phyloP scores from a whole-genome alignment of 2,113 vertebrate species.

The Toxotes chatareus region DNA sequence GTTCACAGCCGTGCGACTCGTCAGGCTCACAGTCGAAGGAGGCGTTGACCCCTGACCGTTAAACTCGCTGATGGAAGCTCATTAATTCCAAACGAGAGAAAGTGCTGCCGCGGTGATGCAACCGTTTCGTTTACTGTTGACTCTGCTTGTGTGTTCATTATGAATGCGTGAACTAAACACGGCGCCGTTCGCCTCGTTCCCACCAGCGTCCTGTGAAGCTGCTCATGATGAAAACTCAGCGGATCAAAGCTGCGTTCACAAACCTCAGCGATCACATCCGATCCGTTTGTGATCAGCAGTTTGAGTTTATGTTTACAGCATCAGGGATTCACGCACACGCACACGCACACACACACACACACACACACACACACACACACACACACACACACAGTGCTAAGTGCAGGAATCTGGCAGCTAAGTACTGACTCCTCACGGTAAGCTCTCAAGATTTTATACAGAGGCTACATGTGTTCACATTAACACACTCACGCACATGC shows the following conservation, averaged over 20 bases:
- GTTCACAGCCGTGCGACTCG: background rate
- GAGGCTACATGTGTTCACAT: conserved; percentile 44
- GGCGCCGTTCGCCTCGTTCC: conserved; percentile 5
- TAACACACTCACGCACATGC: conserved; percentile 28
- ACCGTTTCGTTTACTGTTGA: conserved; percentile 50
- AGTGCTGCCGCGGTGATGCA: conserved; percentile 52
- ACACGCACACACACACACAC: background rate
- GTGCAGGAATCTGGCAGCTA: conserved; percentile 12
- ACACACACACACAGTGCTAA: background rate
- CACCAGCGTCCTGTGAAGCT: background rate
- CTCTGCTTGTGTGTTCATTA: conserved; percentile 35
- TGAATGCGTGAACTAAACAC: conserved; percentile 6
- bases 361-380: conserved; percentile 14
- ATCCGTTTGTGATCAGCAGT: conserved; percentile 36
- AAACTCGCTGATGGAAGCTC: conserved; percentile 26
- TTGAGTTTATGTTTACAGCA: background rate
- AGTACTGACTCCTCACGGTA: conserved; percentile 1
- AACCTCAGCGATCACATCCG: background rate
- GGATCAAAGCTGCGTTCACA: conserved; percentile 35
- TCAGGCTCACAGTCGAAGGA: background rate
- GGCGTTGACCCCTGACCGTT: conserved; percentile 4
- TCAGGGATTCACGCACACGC: background rate
- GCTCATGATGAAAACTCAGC: conserved; percentile 44
- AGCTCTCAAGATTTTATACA: conserved; percentile 23
- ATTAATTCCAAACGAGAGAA: conserved; percentile 36